These are phyloP conservation scores for Ia io DNA, from an alignment of 2,113 vertebrate species.

Conservation along the genomic window DNA sequence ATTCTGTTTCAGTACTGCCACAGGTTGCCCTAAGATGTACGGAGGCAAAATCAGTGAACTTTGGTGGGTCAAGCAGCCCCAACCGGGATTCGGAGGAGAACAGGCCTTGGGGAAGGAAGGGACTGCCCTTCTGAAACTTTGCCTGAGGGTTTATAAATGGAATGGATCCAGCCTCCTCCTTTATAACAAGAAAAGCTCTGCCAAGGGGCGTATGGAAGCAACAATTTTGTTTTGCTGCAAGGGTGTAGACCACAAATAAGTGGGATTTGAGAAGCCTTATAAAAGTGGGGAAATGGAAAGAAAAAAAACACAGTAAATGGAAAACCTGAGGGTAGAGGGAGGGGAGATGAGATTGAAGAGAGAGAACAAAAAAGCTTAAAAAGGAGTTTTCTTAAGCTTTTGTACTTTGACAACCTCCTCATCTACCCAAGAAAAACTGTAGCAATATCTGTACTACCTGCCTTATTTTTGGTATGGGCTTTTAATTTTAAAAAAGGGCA, in stretches of 20 bases:
- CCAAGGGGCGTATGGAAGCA: not conserved
- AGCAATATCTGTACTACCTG: not conserved
- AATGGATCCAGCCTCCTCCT: not conserved
- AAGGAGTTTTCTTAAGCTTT: not conserved
- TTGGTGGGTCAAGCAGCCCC: not conserved
- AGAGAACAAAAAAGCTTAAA: not conserved
- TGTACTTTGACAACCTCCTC: not conserved
- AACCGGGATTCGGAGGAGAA: not conserved
- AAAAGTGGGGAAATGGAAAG: not conserved
- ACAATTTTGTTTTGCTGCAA: not conserved
- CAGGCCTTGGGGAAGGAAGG: not conserved
- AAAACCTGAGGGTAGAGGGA: not conserved
- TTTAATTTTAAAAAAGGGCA: not conserved
- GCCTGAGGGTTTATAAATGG: not conserved
- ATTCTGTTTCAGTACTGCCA: not conserved
- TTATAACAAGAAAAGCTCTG: not conserved
- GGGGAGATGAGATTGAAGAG: not conserved
- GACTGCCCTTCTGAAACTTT: not conserved
- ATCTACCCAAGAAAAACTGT: not conserved
- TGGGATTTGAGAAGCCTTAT: constrained; percentile 11
- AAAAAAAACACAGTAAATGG: not conserved
- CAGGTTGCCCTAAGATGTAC: not conserved
- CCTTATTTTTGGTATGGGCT: not conserved
- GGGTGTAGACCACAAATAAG: not conserved
- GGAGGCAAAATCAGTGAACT: not conserved